Evolutionary conservation across 2,888 invertebrate genomes (phyloP), one percentile per base, ranked within the genome.

Genomic region (Apotomis turbidana): DNA sequence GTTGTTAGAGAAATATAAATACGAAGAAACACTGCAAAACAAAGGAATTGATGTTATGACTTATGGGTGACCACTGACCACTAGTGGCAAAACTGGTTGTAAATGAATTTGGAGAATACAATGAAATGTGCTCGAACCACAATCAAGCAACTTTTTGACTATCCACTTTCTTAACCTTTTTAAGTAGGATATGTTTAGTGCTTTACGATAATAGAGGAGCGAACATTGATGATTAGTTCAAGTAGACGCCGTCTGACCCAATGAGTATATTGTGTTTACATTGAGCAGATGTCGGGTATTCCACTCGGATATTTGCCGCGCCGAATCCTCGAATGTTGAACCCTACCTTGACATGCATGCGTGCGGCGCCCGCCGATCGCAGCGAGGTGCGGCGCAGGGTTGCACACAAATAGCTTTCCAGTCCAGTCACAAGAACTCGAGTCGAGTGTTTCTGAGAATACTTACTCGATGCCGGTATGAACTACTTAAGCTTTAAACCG

Each of bases 331-430:
- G 93, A 91, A 88, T 93, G 84, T 91, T 93, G 93, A 93, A 93
- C 93, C 89, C 93, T 91, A 93, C 93, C 93, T 93, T 93, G 93
- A 93, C 93, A 92, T 88, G 93, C 82, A 90, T 92, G 92, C 86
- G 87, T 80, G 90, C 89, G 36, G 67, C 67, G 38, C 62, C 59
- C 82, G 82, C 84, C 83, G 80, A 83, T 85, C 81, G 86, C 87
- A 89, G 90, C 83, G 89, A 86, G 85, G 85, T 87, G 87, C 86
- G 85, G 81, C 82, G 79, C 85, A 90, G 90, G 89, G 89, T 87
- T 92, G 89, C 86, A 88, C 92, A 86, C 83, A 93, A 93, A 92
- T 93, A 93, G 87, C 91, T 88, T 87, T 85, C 85, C 85, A 87
- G 85, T 84, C 83, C 85, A 87, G 85, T 84, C 83, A 80, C 62